Percentiles rank a stretch among this genome's conserved stretches.
phyloP scores from a whole-genome alignment of 2,797 vertebrate genomes.

The Brotogeris chrysoptera region DNA sequence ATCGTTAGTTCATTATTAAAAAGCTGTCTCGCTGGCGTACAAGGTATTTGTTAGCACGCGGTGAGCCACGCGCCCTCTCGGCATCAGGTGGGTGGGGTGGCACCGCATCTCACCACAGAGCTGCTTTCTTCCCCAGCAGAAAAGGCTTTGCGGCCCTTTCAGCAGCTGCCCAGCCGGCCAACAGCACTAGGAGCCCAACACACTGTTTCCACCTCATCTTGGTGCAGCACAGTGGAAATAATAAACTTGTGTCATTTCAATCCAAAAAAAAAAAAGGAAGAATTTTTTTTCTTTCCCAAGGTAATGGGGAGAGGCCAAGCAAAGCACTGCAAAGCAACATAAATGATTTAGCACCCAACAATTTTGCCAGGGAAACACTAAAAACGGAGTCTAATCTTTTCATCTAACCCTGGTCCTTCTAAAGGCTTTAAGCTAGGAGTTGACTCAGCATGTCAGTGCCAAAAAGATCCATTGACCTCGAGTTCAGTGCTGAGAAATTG shows the following conservation, averaged over 20 bases:
- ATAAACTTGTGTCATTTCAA: neutral
- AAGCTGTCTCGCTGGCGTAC: neutral
- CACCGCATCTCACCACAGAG: neutral
- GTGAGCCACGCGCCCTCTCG: rapidly evolving
- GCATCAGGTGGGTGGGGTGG: neutral
- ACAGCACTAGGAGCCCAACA: neutral
- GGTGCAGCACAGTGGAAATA: neutral
- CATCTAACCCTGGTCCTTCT: slow-evolving; percentile 77
- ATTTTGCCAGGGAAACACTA: slow-evolving; percentile 75
- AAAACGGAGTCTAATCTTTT: slow-evolving; percentile 76
- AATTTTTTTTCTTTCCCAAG: slow-evolving; percentile 14
- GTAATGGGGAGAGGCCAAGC: slow-evolving; percentile 54
- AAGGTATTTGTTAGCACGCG: neutral
- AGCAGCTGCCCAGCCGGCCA: neutral
- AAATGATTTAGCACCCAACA: slow-evolving; percentile 77
- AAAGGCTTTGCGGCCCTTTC: neutral
- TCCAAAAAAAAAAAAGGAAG: neutral
- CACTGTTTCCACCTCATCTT: neutral
- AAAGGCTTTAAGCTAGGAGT: slow-evolving; percentile 80
- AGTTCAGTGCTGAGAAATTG: slow-evolving; percentile 89
- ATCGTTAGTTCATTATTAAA: neutral
- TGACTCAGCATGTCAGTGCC: slow-evolving; percentile 90
- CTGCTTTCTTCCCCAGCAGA: neutral
- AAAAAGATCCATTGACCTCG: slow-evolving; percentile 91
- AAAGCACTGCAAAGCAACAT: slow-evolving; percentile 65